phyloP scores from a whole-genome alignment of 2,888 invertebrate genomes.

The Tromatobia lineatoria region DNA sequence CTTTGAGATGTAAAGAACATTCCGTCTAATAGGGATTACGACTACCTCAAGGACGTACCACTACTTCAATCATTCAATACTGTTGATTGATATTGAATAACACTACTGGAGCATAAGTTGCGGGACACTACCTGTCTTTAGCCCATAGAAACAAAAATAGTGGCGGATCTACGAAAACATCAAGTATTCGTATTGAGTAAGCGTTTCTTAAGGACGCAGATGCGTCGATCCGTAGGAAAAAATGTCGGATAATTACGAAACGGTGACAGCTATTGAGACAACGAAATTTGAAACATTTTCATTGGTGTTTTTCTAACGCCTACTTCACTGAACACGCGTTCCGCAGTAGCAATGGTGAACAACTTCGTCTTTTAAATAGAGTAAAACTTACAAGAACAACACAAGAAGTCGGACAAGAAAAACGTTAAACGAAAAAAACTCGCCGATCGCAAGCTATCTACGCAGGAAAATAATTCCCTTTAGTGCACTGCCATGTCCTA shows the following conservation, averaged over 20 bases:
- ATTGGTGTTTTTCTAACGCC: neutral
- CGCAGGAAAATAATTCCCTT: slow-evolving; percentile 64
- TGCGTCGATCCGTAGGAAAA: too few species aligned
- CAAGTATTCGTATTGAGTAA: too few species aligned
- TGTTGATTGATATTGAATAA: too few species aligned
- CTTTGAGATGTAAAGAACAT: slow-evolving; percentile 11
- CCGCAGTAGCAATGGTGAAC: slow-evolving; percentile 13
- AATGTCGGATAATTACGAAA: too few species aligned
- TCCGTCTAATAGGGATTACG: neutral
- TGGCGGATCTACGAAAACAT: too few species aligned
- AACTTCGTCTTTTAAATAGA: slow-evolving; percentile 1
- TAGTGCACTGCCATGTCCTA: slow-evolving; percentile 61
- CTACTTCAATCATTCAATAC: too few species aligned
- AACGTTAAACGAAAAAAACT: slow-evolving; percentile 18
- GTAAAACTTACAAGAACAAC: slow-evolving; percentile 18
- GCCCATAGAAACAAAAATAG: too few species aligned
- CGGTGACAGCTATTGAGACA: too few species aligned
- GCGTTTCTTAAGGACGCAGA: too few species aligned
- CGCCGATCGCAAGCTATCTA: slow-evolving; percentile 58
- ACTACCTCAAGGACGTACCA: slow-evolving; percentile 4
- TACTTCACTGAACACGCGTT: neutral
- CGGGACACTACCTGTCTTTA: too few species aligned
- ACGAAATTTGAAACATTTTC: too few species aligned
- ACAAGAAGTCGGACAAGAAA: slow-evolving; percentile 27
- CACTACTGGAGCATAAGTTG: too few species aligned